Percentiles rank a stretch among this genome's conserved stretches.
phyloP scores from a whole-genome alignment of 2,113 vertebrate species.

The Amblyopsis rosae region DNA sequence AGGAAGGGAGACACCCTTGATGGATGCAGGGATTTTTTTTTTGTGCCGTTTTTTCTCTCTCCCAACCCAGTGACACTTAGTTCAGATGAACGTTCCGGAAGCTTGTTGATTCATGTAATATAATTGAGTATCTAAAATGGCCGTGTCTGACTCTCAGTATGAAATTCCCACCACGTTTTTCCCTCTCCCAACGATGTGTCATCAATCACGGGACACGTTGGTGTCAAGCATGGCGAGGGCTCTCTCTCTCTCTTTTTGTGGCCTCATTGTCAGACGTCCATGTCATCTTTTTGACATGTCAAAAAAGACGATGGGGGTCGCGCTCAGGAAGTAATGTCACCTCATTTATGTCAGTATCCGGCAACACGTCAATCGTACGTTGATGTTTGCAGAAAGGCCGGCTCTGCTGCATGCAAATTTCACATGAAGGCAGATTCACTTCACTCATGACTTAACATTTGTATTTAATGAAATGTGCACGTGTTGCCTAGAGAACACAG shows the following conservation, averaged over 20 bases:
- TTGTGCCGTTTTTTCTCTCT: background rate
- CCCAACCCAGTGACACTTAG: slow-evolving; percentile 79
- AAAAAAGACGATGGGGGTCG: slow-evolving; percentile 58
- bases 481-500: no score
- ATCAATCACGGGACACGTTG: slow-evolving; percentile 93
- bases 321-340: slow-evolving; percentile 38
- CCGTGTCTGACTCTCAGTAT: slow-evolving; percentile 88
- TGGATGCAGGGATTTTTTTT: slow-evolving; percentile 63
- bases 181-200: slow-evolving; percentile 79
- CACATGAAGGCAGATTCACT: background rate
- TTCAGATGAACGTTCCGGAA: slow-evolving; percentile 83
- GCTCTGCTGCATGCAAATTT: background rate
- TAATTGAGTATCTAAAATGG: slow-evolving; percentile 81
- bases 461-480: no score
- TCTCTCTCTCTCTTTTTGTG: slow-evolving; percentile 45
- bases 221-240: slow-evolving; percentile 84
- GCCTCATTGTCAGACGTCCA: slow-evolving; percentile 57
- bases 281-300: slow-evolving; percentile 63
- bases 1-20: slow-evolving; percentile 79
- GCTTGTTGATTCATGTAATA: slow-evolving; percentile 88
- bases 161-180: slow-evolving; percentile 75
- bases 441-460: no score
- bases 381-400: slow-evolving; percentile 6
- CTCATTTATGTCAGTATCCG: slow-evolving; percentile 65
- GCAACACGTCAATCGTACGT: slow-evolving; percentile 42